Evolutionary conservation across 2,888 invertebrate genomes (phyloP), one percentile per base, ranked within the genome.

Genomic region (Lucinisca nassula): DNA sequence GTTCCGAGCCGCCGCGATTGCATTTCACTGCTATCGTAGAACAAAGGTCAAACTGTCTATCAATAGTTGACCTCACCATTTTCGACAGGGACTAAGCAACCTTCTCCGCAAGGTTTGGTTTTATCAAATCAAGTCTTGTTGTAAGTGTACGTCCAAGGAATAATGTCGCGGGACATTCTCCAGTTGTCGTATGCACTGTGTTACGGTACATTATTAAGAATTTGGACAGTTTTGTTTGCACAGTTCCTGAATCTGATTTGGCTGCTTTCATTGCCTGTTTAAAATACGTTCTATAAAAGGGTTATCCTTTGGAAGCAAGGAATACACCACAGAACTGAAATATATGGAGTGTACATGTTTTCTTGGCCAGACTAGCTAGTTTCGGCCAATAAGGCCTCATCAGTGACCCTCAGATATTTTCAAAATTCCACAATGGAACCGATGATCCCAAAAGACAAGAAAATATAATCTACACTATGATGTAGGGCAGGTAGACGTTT

Each of bases 81-180:
- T 77, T 77, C 27, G 38, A 45, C 67, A 85, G 83, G 14, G 82
- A 37, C 49, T 51, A 77, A 21, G 75, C 67, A 8, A 85, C 82
- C 10, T 40, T 78, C 61, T 83, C 35, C 17, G 24, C 24, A 21
- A 73, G 21, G 27, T 27, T 73, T 40, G 85, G 82, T 80, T 77
- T 87, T 2, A 82, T 6, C 72, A 45, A 70, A 49, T 73, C 79
- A 27, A 84, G 37, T 27, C 81, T 58, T 0, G 83, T 81, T 37
- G 70, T 38, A 6, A 92, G 91, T 37, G 92, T 37, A 10, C 95
- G 58, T 32, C 79, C 79, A 12, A 82, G n/a, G 45, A 86, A 85
- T 61, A 85, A n/a, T 14, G 45, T 32, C 32, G 80, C 35, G 14
- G 84, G 84, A 1, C 58, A 38, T 55, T 84, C 84, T 27, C 80